Base-by-base conservation (phyloP, 2,797 vertebrate species). In the Falco columbarius region DNA sequence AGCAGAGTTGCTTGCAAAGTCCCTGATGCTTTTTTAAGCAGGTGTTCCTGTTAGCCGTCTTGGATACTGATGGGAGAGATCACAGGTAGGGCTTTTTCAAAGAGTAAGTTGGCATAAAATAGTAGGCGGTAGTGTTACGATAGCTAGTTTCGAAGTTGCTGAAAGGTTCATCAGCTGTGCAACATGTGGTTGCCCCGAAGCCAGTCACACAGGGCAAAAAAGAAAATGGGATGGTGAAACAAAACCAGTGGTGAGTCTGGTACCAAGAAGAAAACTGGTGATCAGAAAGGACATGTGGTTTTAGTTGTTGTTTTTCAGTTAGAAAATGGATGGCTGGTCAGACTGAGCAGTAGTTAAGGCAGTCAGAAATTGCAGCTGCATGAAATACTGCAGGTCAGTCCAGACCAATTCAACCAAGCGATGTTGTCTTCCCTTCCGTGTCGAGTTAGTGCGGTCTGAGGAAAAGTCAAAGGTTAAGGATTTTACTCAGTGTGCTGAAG, bases 371-470 rank as follows among this genome's bases (percentile, higher is more conserved):
- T 40, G 30, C 20, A 44, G 68, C 44, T 30, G 32, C 14, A 1
- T n/a, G 17, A n/a, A 71, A 10, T 38, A 3, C 13, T 54, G 46
- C 61, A 17, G 32, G 46, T 72, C 42, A 18, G 6, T 10, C 0
- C 1, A 1, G 56, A 16, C 18, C 61, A 21, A 0, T 12, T 7
- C 36, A 30, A 7, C 23, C 59, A 10, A 29, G 77, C 44, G 27
- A 7, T 0, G 0, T 1, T 40, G 36, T 15, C 34, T 62, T 51
- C 51, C 17, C 24, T 38, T 47, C 73, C 2, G 0, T 18, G 19
- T 75, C 77, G 42, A 1, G 26, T 54, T 56, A 44, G 38, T 14
- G 29, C 24, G 14, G 52, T 6, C 26, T 21, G 19, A 36, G 51
- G 27, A 70, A 29, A 26, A 75, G 44, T 16, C n/a, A 30, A 27